Conservation (phyloP, 2,888 invertebrate genomes). For the Stegophylla sp. region DNA sequence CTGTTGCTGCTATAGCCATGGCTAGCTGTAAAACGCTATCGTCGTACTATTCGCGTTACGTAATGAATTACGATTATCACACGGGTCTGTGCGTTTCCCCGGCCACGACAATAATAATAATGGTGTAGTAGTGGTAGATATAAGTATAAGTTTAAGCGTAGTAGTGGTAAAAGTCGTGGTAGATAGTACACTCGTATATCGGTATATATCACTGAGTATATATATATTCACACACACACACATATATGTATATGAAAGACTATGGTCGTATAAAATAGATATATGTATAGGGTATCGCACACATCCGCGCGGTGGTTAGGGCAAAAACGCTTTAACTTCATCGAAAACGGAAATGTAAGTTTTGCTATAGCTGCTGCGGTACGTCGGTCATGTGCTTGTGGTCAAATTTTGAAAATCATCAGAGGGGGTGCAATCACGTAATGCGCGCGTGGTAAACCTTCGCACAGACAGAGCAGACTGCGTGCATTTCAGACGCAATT, state of each 20-base stretch:
- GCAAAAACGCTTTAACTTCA: background rate
- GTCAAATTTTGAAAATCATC: constrained; percentile 13
- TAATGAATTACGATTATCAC: constrained; percentile 1
- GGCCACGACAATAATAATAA: constrained; percentile 28
- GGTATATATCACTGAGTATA: no score
- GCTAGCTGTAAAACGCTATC: background rate
- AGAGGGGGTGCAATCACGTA: no score
- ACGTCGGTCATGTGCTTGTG: background rate
- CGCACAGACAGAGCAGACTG: no score
- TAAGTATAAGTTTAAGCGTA: no score
- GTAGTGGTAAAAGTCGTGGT: no score
- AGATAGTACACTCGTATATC: no score
- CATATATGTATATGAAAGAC: background rate
- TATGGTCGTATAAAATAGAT: constrained; percentile 2
- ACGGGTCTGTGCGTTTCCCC: constrained; percentile 20
- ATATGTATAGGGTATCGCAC: no score
- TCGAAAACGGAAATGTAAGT: background rate
- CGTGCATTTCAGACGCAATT: no score
- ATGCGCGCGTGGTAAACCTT: no score
- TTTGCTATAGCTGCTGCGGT: background rate
- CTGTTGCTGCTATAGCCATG: constrained; percentile 5
- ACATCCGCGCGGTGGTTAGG: no score
- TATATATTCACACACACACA: no score
- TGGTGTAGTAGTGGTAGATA: background rate
- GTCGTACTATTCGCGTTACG: background rate